Base-by-base conservation (phyloP, 1,140 invertebrate genomes). In the Coelopa frigida region DNA sequence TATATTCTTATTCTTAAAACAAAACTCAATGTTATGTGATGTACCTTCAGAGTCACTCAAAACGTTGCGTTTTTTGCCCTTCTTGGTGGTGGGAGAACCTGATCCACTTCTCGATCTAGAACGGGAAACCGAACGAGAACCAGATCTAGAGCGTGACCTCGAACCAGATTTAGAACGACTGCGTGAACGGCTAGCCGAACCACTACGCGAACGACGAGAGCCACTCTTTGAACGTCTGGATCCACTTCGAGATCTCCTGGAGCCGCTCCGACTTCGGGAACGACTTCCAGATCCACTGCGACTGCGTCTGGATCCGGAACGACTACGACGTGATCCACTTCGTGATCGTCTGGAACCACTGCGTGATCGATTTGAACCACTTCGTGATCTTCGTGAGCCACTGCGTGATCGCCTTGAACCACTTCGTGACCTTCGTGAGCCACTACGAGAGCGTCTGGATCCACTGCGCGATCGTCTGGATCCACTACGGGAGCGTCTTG, bases 41-140 rank as follows among this genome's bases (percentile, higher is more conserved):
- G 18, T 39, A 54, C 74, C 74, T 47, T 80, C 77, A 0, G 77
- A 79, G 48, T 81, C 78, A 2, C 76, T 79, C 17, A 76, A 52
- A 33, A 72, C 57, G 14, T 63, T 58, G 42, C 73, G 63, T 58
- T 75, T 77, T 33, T 40, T 39, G 21, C 20, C 17, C 15, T 63
- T 47, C 50, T 54, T 33, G 46, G 55, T 20, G 50, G 49, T 4
- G 53, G 57, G 56, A n/a, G 68, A 72, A 3, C 56, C 50, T 3
- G 71, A 70, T 29, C 63, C 51, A 52, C 31, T 74, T 31, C 65
- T 58, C 3, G 72, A 72, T 24, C 59, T 37, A 17, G 72, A 72
- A 23, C 65, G 46, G 14, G 46, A 48, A 41, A 18, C 42, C 8
- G 50, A 68, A 44, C 50, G 39, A 7, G 44, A 44, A 31, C 29